phyloP scores from a whole-genome alignment of 2,888 invertebrate genomes.

The Ectobius pallidus region DNA sequence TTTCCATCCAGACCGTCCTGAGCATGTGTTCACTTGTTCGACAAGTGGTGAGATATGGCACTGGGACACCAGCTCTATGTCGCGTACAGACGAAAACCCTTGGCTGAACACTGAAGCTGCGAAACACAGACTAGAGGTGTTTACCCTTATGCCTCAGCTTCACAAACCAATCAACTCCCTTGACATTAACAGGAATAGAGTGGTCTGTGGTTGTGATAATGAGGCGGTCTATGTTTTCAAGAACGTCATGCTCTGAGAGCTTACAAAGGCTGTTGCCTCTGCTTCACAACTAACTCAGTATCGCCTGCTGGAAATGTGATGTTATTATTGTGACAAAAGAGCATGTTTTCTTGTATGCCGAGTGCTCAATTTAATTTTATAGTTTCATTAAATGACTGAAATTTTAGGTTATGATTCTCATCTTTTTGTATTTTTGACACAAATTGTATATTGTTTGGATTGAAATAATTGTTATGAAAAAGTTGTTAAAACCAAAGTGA shows the following conservation, averaged over 20 bases:
- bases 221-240: conserved; percentile 85
- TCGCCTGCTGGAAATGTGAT: too few species aligned
- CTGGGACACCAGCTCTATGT: conserved; percentile 71
- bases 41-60: conserved; percentile 87
- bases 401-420: too few species aligned
- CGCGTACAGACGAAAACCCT: conserved; percentile 55
- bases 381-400: too few species aligned
- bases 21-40: conserved; percentile 83
- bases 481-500: too few species aligned
- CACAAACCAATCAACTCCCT: conserved; percentile 83
- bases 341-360: too few species aligned
- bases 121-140: conserved; percentile 69
- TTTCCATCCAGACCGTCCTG: conserved; percentile 85
- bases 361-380: too few species aligned
- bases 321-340: too few species aligned
- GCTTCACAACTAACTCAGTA: too few species aligned
- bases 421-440: too few species aligned
- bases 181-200: conserved; percentile 74
- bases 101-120: conserved; percentile 74
- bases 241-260: conserved; percentile 54
- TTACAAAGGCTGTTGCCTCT: too few species aligned
- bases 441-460: too few species aligned
- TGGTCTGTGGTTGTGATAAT: conserved; percentile 86
- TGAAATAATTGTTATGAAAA: too few species aligned
- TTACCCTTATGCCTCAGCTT: conserved; percentile 73